Evolutionary conservation across 2,797 vertebrate genomes (phyloP).

Genomic region (Molossus molossus): DNA sequence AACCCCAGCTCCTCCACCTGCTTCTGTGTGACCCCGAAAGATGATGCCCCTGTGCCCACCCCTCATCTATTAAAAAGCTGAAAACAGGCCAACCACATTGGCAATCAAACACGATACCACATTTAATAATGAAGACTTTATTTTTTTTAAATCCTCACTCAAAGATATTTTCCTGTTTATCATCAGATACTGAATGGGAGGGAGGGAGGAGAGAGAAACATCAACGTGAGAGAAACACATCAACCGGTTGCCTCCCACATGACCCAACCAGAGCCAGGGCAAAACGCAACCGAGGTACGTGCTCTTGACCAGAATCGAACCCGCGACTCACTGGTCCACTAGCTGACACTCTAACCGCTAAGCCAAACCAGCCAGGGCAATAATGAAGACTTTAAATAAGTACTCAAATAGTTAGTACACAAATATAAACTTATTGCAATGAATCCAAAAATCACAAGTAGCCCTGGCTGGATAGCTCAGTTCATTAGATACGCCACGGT

Average conservation of each 20-base stretch:
- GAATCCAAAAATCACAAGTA: constrained; percentile 39
- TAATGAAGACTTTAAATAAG: constrained; percentile 51
- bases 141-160: too few relatives aligned
- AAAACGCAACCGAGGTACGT: too few relatives aligned
- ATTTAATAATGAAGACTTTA: background rate
- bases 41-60: background rate
- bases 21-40: background rate
- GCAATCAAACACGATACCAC: background rate
- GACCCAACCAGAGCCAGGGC: too few relatives aligned
- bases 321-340: too few relatives aligned
- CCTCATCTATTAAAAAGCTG: background rate
- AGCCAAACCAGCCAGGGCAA: background rate
- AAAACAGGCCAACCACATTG: background rate
- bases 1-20: background rate
- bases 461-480: background rate
- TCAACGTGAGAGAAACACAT: too few relatives aligned
- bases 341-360: too few relatives aligned
- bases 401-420: constrained; percentile 7
- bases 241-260: too few relatives aligned
- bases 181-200: too few relatives aligned
- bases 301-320: too few relatives aligned
- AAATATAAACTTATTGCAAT: constrained; percentile 20
- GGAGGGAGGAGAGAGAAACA: too few relatives aligned
- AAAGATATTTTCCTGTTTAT: too few relatives aligned
- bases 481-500: background rate